Evolutionary conservation across 2,113 vertebrate genomes (phyloP).

Genomic region (Atherinomorus stipes): DNA sequence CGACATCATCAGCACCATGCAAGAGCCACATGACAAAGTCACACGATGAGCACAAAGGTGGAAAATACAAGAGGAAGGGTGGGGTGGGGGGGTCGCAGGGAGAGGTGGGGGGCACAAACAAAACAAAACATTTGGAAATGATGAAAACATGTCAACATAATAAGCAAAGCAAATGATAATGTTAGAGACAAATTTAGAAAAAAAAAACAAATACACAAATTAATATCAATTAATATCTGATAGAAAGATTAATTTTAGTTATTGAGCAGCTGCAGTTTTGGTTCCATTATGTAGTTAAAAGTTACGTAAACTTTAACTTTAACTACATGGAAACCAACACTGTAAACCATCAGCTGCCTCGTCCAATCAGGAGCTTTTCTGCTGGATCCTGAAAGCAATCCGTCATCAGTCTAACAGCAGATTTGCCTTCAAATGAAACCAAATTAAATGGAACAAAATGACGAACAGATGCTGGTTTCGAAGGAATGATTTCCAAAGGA

Average conservation of each 20-base stretch:
- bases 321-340: slow-evolving; percentile 20
- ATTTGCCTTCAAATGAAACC: neutral
- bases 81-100: neutral
- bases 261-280: slow-evolving; percentile 44
- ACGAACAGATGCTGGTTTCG: neutral
- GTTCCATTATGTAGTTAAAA: slow-evolving; percentile 32
- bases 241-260: slow-evolving; percentile 50
- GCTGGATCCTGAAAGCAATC: slow-evolving; percentile 26
- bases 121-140: slow-evolving; percentile 95
- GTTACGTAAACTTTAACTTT: neutral
- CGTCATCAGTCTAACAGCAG: neutral
- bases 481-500: slow-evolving; percentile 58
- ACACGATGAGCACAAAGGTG: slow-evolving; percentile 99
- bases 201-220: slow-evolving; percentile 40
- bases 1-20: slow-evolving; percentile 99
- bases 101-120: slow-evolving; percentile 83
- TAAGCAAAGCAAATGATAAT: slow-evolving; percentile 86
- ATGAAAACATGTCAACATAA: slow-evolving; percentile 93
- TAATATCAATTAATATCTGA: slow-evolving; percentile 9
- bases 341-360: slow-evolving; percentile 54
- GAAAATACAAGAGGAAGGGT: slow-evolving; percentile 86
- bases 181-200: slow-evolving; percentile 88
- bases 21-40: slow-evolving; percentile 99
- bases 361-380: slow-evolving; percentile 65
- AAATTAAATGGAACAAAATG: neutral